Conservation (phyloP, 2,888 invertebrate species). For the Parapristionchus giblindavisi region DNA sequence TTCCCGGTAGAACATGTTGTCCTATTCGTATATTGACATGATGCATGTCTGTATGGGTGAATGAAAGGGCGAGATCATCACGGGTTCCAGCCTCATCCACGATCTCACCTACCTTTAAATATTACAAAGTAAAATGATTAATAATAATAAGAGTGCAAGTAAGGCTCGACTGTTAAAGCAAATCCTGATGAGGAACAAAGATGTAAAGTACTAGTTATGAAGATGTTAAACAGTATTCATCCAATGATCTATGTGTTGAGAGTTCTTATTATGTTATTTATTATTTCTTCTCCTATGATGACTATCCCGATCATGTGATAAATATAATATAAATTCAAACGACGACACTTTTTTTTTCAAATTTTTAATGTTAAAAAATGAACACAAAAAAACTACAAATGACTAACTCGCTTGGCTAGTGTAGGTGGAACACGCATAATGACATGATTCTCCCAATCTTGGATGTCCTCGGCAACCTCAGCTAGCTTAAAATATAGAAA, state of each 20-base stretch:
- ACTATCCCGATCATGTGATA: too few relatives aligned
- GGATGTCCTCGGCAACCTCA: slow-evolving; percentile 48
- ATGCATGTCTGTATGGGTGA: slow-evolving; percentile 54
- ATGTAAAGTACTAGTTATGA: too few relatives aligned
- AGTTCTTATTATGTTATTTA: too few relatives aligned
- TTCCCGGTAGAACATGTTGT: slow-evolving; percentile 54
- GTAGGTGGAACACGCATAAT: slow-evolving; percentile 62
- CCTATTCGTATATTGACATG: slow-evolving; percentile 57
- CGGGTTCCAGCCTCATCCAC: slow-evolving; percentile 35
- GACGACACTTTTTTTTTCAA: background rate
- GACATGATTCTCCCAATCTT: slow-evolving; percentile 65
- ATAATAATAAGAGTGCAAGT: too few relatives aligned
- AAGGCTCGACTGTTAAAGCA: too few relatives aligned
- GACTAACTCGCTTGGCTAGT: slow-evolving; percentile 44
- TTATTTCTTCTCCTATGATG: background rate
- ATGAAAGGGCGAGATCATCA: slow-evolving; percentile 56
- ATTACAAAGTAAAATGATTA: too few relatives aligned
- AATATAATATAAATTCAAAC: too few relatives aligned
- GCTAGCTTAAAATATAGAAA: slow-evolving; percentile 28
- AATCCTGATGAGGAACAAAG: too few relatives aligned
- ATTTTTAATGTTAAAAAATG: slow-evolving; percentile 10
- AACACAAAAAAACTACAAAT: background rate
- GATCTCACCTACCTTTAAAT: slow-evolving; percentile 40
- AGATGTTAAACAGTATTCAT: too few relatives aligned
- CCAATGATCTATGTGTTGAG: background rate